phyloP scores from a whole-genome alignment of 2,113 vertebrate species.

The Sander lucioperca region DNA sequence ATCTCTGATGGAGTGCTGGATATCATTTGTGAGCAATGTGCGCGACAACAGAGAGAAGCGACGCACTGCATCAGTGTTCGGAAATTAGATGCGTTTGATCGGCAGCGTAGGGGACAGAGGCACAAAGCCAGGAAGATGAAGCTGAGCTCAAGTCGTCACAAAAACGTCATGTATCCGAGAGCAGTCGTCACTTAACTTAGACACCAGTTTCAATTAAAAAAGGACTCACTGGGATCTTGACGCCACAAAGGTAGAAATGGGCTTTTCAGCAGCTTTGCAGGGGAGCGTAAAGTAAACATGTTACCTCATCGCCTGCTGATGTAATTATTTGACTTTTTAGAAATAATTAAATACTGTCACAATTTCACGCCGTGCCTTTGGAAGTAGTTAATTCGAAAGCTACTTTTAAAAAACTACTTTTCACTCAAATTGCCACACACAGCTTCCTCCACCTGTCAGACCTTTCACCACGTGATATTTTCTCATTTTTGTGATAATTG shows the following conservation, averaged over 20 bases:
- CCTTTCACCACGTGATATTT: slow-evolving; percentile 1
- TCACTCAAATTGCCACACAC: slow-evolving; percentile 14
- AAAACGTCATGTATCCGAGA: slow-evolving; percentile 14
- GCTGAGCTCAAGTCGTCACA: slow-evolving; percentile 8
- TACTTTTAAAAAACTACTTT: slow-evolving; percentile 30
- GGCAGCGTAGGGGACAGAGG: slow-evolving; percentile 21
- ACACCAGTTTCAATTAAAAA: slow-evolving; percentile 16
- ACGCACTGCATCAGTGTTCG: slow-evolving; percentile 1
- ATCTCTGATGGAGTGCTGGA: slow-evolving; percentile 43
- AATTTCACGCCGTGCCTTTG: background rate
- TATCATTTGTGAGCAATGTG: slow-evolving; percentile 49
- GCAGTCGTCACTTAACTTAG: background rate
- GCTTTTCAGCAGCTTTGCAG: slow-evolving; percentile 28
- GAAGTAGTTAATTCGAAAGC: slow-evolving; percentile 16
- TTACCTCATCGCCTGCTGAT: slow-evolving; percentile 14
- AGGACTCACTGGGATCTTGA: slow-evolving; percentile 26
- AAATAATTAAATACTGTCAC: slow-evolving; percentile 22
- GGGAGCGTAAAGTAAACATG: slow-evolving; percentile 24
- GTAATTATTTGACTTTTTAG: slow-evolving; percentile 32
- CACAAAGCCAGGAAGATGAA: slow-evolving; percentile 11
- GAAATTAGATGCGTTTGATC: slow-evolving; percentile 58
- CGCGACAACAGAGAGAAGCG: slow-evolving; percentile 34
- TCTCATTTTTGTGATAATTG: slow-evolving; percentile 34
- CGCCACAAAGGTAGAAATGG: background rate
- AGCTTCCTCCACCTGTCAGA: slow-evolving; percentile 8